A percentile compares a stretch with the other conserved stretches of the same genome.
Conservation (phyloP, 1,140 invertebrate species). For the Nylanderia fulva region DNA sequence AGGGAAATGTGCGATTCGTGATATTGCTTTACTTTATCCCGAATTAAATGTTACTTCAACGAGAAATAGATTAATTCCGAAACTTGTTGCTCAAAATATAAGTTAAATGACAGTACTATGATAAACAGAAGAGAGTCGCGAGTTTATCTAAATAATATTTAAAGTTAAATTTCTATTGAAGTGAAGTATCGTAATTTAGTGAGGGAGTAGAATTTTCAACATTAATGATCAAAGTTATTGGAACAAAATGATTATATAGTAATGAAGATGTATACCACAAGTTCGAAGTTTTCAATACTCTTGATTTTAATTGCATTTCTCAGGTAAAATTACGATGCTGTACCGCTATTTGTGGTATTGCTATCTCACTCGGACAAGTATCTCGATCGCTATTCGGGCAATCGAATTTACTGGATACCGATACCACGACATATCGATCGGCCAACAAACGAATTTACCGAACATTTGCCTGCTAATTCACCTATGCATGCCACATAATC, state of each 20-base stretch:
- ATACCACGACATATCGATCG: conserved; percentile 50
- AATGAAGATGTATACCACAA: background rate
- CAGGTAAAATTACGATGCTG: background rate
- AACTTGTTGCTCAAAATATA: background rate
- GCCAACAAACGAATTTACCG: conserved; percentile 76
- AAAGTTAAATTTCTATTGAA: background rate
- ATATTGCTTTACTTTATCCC: conserved; percentile 16
- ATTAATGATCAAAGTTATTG: background rate
- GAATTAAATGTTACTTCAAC: conserved; percentile 44
- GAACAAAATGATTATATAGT: background rate
- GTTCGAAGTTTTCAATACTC: background rate
- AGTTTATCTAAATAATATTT: background rate
- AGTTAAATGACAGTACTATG: background rate
- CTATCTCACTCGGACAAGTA: conserved; percentile 10
- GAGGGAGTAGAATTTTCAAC: background rate
- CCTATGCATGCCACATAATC: conserved; percentile 77
- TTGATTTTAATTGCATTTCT: conserved; percentile 17
- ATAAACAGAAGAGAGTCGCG: background rate
- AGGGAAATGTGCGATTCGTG: background rate
- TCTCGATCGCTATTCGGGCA: conserved; percentile 35
- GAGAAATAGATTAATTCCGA: background rate
- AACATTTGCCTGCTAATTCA: conserved; percentile 79
- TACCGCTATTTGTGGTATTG: background rate
- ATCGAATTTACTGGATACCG: conserved; percentile 54
- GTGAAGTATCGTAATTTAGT: background rate